Base-by-base conservation (phyloP, 2,113 vertebrate species). In the Anguilla rostrata region DNA sequence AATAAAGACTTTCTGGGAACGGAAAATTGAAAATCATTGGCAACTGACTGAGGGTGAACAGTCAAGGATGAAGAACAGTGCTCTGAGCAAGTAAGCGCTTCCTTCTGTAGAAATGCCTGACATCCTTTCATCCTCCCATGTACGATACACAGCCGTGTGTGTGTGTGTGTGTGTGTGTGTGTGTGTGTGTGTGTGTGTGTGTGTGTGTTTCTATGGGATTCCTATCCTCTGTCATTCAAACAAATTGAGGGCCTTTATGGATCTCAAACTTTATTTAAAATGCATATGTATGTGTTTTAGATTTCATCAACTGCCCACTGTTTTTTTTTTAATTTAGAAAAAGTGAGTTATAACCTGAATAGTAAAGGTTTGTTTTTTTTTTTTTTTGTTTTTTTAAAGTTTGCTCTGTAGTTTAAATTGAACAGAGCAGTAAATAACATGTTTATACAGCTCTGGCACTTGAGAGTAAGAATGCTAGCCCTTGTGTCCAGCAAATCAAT, bases 1-100 rank as follows among this genome's bases (percentile, higher is more conserved):
- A 81, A 94, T 95, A 1, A 94, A 94, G 87, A 83, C 87, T 0
- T 93, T 95, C 86, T 96, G 95, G 95, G 95, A 96, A 91, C 89
- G 92, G 78, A 93, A 86, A 89, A 95, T 96, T 22, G 49, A 84
- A 26, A 41, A 57, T 29, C 85, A 93, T 2, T 4, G 14, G 66
- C 90, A 89, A 1, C 7, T 91, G 12, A 84, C 14, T 0, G 91
- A 91, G 1, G 89, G 0, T 1, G 95, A 96, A 18, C 90, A 94
- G 46, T 34, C 86, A 79, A 89, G 95, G 90, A 92, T 66, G 92
- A 92, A 89, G 79, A 89, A 29, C 22, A 96, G 95, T 34, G 90
- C 94, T 0, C 90, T 96, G 7, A 46, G 29, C 0, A 95, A 92
- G 95, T 95, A 83, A 90, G 94, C 78, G 11, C 15, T 22, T 46